phyloP scores from a whole-genome alignment of 2,888 invertebrate species.

The Monochamus alternatus region DNA sequence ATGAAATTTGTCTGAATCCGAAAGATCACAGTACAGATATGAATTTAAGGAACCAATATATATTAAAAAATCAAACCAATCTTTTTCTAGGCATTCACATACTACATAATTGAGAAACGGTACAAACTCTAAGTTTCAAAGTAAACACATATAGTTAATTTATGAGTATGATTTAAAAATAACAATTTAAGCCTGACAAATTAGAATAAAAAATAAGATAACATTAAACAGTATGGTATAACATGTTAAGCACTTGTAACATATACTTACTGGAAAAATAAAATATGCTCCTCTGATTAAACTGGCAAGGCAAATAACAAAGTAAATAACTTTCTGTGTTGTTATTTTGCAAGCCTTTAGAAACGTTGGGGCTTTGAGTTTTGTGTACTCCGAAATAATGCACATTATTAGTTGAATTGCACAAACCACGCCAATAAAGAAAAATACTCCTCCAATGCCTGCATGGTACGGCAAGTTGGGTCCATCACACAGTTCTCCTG shows the following conservation, averaged over 20 bases:
- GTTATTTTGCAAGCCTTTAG: conserved; percentile 89
- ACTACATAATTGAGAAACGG: too few species aligned
- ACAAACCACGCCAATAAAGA: conserved; percentile 87
- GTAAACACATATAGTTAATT: background rate
- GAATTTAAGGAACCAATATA: too few species aligned
- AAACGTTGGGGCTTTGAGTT: conserved; percentile 87
- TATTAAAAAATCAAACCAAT: too few species aligned
- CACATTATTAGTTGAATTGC: conserved; percentile 89
- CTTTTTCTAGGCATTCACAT: too few species aligned
- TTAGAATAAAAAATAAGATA: background rate
- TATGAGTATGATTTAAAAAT: background rate
- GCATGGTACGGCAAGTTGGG: conserved; percentile 88
- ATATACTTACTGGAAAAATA: conserved; percentile 84
- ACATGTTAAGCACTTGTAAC: background rate
- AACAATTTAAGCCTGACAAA: background rate
- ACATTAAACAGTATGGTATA: background rate
- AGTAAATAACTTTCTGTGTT: conserved; percentile 91
- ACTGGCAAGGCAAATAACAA: conserved; percentile 90
- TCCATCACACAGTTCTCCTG: conserved; percentile 87
- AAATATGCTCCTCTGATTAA: conserved; percentile 91
- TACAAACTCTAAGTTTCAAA: background rate
- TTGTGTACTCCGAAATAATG: conserved; percentile 85
- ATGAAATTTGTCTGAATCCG: too few species aligned
- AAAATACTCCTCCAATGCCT: conserved; percentile 84
- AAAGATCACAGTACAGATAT: too few species aligned